Evolutionary conservation across 2,113 vertebrate species (phyloP).

Genomic region (Mungos mungo): DNA sequence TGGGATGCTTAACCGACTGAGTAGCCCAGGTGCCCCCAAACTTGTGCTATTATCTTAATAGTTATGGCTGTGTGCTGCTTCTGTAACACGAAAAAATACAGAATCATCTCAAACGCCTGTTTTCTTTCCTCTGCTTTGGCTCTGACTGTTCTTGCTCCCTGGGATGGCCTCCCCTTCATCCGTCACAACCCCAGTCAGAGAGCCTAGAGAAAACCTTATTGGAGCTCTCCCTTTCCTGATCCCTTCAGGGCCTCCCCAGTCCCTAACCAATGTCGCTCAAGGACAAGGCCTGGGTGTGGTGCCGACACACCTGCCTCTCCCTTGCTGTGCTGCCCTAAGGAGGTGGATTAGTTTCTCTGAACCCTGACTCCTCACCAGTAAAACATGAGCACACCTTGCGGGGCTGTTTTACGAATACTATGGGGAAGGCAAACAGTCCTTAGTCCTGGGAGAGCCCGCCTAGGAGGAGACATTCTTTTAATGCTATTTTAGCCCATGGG

Average conservation of each 20-base stretch:
- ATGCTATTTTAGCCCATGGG: neutral
- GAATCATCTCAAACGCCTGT: neutral
- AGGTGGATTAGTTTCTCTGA: neutral
- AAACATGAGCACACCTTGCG: neutral
- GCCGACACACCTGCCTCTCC: neutral
- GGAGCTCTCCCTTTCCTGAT: neutral
- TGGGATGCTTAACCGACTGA: too few species aligned
- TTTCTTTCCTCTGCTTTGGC: neutral
- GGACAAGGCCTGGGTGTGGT: neutral
- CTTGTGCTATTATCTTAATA: neutral
- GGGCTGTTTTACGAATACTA: neutral
- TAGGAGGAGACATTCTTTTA: neutral
- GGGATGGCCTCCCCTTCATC: neutral
- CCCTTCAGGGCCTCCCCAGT: neutral
- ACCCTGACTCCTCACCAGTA: neutral
- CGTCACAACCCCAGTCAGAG: neutral
- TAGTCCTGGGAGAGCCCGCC: neutral
- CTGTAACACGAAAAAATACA: neutral
- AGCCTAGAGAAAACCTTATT: neutral
- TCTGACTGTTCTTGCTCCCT: neutral
- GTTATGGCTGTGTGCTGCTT: neutral
- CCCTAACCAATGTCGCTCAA: neutral
- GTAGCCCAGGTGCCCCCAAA: neutral
- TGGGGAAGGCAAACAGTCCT: neutral
- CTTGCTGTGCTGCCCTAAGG: neutral